Conservation (phyloP, 2,113 vertebrate species). For the Aegotheles bennettii region DNA sequence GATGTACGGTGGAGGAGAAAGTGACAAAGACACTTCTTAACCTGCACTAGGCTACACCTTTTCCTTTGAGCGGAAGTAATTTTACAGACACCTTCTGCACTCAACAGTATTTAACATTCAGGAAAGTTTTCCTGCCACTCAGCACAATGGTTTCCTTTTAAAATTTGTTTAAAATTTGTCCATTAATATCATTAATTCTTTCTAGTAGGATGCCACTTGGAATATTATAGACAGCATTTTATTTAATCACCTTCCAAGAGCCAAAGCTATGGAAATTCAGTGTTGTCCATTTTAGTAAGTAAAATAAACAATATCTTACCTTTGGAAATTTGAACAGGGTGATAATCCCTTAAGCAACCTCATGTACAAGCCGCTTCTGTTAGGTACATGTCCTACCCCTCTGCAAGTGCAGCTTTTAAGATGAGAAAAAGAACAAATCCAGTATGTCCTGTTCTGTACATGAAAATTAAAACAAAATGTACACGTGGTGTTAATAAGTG, state of each 20-base stretch:
- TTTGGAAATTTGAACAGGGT: slow-evolving; percentile 69
- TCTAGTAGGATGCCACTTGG: slow-evolving; percentile 73
- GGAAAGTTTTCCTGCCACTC: slow-evolving; percentile 74
- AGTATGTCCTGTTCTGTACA: slow-evolving; percentile 76
- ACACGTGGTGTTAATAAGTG: slow-evolving; percentile 81
- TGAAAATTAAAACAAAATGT: slow-evolving; percentile 70
- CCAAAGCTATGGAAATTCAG: slow-evolving; percentile 79
- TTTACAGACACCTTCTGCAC: slow-evolving; percentile 62
- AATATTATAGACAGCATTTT: slow-evolving; percentile 72
- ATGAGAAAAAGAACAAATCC: slow-evolving; percentile 58
- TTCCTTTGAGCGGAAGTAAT: slow-evolving; percentile 51
- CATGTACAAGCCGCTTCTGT: slow-evolving; percentile 70
- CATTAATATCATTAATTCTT: slow-evolving; percentile 74
- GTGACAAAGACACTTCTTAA: slow-evolving; percentile 87
- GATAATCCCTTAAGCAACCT: slow-evolving; percentile 64
- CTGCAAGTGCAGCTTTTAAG: slow-evolving; percentile 72
- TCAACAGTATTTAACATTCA: slow-evolving; percentile 69
- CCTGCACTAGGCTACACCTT: slow-evolving; percentile 13
- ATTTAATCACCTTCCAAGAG: slow-evolving; percentile 77
- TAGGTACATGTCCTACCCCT: slow-evolving; percentile 65
- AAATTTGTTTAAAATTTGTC: slow-evolving; percentile 54
- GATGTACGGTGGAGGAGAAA: slow-evolving; percentile 94
- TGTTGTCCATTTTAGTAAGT: slow-evolving; percentile 76
- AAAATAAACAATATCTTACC: slow-evolving; percentile 60
- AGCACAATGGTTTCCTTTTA: slow-evolving; percentile 69